Evolutionary conservation across 2,113 vertebrate species (phyloP), one percentile per base, ranked within the genome.

Genomic region (Brachyistius frenatus): DNA sequence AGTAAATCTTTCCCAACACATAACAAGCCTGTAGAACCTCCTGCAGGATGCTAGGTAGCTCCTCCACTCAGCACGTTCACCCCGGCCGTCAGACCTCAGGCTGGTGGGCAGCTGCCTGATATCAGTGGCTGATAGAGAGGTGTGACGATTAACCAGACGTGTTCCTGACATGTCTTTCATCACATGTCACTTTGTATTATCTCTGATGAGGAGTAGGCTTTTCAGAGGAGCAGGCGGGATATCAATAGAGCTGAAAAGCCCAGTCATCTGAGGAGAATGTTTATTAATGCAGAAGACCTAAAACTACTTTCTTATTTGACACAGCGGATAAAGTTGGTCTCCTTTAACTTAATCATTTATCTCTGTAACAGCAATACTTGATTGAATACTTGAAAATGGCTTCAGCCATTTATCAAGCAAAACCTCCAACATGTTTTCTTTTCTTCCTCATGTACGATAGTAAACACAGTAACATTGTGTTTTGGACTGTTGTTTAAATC

Each of bases 121-220:
- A 52, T 89, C 78, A 60, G 56, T 70, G 69, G 66, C 64, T 80
- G 78, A 80, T 52, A 35, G 41, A 62, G 58, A 61, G 60, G 64
- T 32, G 32, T 70, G 73, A 49, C 55, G 56, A 76, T 64, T 36
- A 49, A 54, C 66, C 58, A n/a, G 84, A 87, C 76, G 5, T 76
- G 56, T 63, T 85, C 46, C 74, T 81, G 69, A 70, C 81, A 63
- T 68, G 66, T 66, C 62, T 73, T 67, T 67, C 65, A 67, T 84
- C 76, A 66, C 58, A 44, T 52, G 76, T 85, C 86, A 76, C 58
- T 67, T 63, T 64, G 36, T 13, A 4, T 86, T 67, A 74, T 81
- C 69, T 65, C 54, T 41, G 23, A 1, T 78, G 44, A 68, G 35
- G 63, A 78, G 82, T 57, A 36, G 53, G 4, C 30, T 8, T 61